Percentiles rank a stretch among this genome's conserved stretches.
These are phyloP conservation scores for Macropus fuliginosus DNA, from an alignment of 2,797 vertebrate genomes.

Conservation along the genomic window DNA sequence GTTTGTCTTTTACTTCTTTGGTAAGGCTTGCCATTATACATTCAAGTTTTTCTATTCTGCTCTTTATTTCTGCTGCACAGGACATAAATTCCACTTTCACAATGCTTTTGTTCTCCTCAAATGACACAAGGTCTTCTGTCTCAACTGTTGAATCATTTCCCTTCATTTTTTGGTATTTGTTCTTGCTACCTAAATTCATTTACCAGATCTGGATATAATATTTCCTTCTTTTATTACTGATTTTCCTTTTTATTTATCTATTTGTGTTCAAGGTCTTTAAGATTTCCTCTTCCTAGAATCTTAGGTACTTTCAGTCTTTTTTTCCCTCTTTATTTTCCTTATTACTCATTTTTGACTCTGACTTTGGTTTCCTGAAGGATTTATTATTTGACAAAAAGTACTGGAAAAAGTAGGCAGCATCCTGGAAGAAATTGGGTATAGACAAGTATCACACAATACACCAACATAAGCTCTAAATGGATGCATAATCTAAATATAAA, in stretches of 20 bases:
- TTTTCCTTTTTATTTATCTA: background rate
- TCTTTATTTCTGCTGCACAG: background rate
- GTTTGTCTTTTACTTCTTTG: background rate
- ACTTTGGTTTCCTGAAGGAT: background rate
- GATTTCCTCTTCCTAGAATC: background rate
- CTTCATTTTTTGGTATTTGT: background rate
- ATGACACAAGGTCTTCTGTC: background rate
- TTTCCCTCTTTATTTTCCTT: background rate
- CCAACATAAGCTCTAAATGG: background rate
- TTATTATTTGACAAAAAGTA: background rate
- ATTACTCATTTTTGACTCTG: background rate
- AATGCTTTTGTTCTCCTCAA: background rate
- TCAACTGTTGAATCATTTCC: background rate
- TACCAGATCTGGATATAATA: background rate
- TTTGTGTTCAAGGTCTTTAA: background rate
- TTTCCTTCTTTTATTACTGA: background rate
- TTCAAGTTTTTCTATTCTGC: background rate
- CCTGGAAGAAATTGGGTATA: background rate
- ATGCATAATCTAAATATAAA: background rate
- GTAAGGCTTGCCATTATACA: background rate
- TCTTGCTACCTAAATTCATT: background rate
- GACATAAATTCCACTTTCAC: background rate
- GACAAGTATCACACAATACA: background rate
- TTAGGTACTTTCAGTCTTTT: background rate
- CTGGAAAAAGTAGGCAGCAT: background rate